phyloP scores from a whole-genome alignment of 2,797 vertebrate genomes.

The Hylomyscus alleni region DNA sequence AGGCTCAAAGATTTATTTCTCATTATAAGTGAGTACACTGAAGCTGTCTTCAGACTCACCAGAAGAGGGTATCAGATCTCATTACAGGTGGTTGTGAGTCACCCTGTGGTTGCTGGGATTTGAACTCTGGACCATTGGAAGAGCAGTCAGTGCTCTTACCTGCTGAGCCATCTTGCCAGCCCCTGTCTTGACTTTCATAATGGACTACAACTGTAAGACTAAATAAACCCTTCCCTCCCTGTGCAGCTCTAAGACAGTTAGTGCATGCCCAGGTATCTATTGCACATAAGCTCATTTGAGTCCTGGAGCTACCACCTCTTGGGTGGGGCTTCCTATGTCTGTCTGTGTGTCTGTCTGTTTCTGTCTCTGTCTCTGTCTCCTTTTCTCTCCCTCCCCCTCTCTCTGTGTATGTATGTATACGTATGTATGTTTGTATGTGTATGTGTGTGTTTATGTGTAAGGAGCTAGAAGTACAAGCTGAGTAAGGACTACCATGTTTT shows the following conservation, averaged over 20 bases:
- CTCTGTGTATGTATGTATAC: neutral
- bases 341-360: neutral
- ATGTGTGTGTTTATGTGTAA: rapidly evolving
- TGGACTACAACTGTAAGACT: neutral
- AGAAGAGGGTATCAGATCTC: no score
- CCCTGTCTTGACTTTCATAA: neutral
- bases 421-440: neutral
- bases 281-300: neutral
- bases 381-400: no score
- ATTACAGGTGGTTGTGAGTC: no score
- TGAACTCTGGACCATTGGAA: no score
- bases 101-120: no score
- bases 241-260: neutral
- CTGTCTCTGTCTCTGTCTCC: neutral
- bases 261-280: neutral
- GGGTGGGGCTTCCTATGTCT: neutral
- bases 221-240: neutral
- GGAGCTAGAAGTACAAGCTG: neutral
- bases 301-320: neutral
- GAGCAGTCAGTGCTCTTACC: no score
- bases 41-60: no score
- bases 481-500: neutral
- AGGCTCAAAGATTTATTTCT: no score
- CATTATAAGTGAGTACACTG: no score
- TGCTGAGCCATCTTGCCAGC: no score